Percentiles rank a stretch among this genome's conserved stretches.
phyloP scores from a whole-genome alignment of 2,888 invertebrate genomes.

The Xanthorhoe spadicearia region DNA sequence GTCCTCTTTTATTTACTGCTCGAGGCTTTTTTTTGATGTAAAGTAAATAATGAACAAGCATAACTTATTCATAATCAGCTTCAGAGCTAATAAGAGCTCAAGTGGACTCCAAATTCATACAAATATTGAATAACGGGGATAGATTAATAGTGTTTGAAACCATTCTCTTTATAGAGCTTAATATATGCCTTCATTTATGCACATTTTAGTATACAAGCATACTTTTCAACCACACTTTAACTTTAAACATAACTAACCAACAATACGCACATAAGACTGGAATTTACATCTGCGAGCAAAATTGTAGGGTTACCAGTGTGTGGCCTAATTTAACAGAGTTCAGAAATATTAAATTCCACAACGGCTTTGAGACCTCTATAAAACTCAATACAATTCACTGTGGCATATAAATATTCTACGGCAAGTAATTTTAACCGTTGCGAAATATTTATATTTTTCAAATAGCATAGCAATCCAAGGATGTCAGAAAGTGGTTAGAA shows the following conservation, averaged over 20 bases:
- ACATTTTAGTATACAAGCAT: neutral
- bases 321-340: slow-evolving; percentile 14
- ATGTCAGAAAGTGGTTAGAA: no score
- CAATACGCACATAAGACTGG: slow-evolving; percentile 12
- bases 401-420: neutral
- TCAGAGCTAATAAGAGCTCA: no score
- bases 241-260: neutral
- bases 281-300: slow-evolving; percentile 10
- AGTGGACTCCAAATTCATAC: no score
- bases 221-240: neutral
- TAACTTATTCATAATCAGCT: no score
- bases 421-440: neutral
- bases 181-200: neutral
- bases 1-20: no score
- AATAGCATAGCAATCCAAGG: no score
- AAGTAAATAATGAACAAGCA: no score
- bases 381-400: slow-evolving; percentile 42
- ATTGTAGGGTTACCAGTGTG: slow-evolving; percentile 20
- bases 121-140: no score
- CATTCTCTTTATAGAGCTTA: no score
- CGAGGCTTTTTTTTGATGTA: no score
- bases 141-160: no score
- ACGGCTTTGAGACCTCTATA: slow-evolving; percentile 47
- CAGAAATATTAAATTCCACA: slow-evolving; percentile 31
- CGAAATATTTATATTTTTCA: no score